These are phyloP conservation scores for Mesorhabditis spiculigera DNA, from an alignment of 2,888 invertebrate species.

Conservation along the genomic window DNA sequence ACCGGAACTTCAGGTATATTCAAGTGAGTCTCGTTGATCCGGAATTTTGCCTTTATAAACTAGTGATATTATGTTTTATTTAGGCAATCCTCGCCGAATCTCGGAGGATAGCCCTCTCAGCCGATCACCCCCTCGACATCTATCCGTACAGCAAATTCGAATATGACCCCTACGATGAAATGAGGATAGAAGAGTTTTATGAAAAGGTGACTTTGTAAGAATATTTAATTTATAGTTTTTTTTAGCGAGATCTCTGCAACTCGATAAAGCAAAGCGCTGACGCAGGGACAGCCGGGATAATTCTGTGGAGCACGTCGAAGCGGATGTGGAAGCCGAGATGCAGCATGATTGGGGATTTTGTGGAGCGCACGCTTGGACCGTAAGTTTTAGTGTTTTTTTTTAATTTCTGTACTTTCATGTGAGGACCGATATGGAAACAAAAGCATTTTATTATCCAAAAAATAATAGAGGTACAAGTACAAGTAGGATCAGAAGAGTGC, in stretches of 20 bases:
- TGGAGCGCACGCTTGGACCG: neutral
- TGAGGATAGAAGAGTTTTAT: constrained; percentile 19
- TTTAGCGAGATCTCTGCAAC: constrained; percentile 38
- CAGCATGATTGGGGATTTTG: neutral
- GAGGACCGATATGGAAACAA: no score
- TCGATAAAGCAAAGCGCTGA: constrained; percentile 35
- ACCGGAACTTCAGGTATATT: constrained; percentile 1
- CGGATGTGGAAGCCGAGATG: constrained; percentile 19
- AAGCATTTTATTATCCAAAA: no score
- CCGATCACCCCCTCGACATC: constrained; percentile 22
- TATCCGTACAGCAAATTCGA: constrained; percentile 47
- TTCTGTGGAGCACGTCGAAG: constrained; percentile 40
- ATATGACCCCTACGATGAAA: constrained; percentile 37
- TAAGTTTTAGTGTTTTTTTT: constrained; percentile 1
- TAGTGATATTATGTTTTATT: constrained; percentile 8
- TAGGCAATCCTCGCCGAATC: constrained; percentile 26
- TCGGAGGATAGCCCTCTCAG: constrained; percentile 17
- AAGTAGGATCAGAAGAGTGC: no score
- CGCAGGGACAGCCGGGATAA: constrained; percentile 34
- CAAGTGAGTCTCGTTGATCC: neutral
- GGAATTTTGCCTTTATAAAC: no score
- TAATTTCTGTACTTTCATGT: neutral
- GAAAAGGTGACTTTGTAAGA: constrained; percentile 16
- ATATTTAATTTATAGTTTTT: neutral
- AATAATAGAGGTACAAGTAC: no score